Base-by-base conservation (phyloP, 2,113 vertebrate genomes). In the Callopanchax toddi region DNA sequence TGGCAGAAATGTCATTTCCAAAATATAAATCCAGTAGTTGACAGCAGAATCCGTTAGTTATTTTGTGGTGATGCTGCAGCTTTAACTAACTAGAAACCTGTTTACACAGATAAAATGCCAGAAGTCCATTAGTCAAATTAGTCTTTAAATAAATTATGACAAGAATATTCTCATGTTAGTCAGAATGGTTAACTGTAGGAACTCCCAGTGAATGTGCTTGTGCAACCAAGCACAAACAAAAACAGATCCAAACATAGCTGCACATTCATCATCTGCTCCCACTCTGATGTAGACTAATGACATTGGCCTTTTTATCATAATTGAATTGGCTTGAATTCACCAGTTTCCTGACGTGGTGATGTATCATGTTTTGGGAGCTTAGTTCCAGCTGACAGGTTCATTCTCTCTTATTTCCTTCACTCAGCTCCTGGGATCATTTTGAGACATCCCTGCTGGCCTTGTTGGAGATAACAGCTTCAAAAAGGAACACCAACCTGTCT, bases 281-380 rank as follows among this genome's bases (percentile, higher is more conserved):
- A 37, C 77, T 76, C 64, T 63, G 52, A 71, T 78, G 57, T 54
- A 37, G 84, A 81, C 67, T 68, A 76, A 76, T 53, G 67, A 29
- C 21, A 18, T 11, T 17, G 40, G 44, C 70, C 55, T 60, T 67
- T 66, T 55, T 22, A 69, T 74, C 60, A 67, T 80, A 81, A 85
- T 68, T 61, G 63, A 75, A 79, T 59, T 71, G 76, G 67, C 54
- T 43, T 22, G 46, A 71, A 72, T 71, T 76, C 61, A 60, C 39
- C 39, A 48, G 45, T 71, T 71, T 70, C 37, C 76, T 26, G 74
- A 73, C n/a, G 20, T 29, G 50, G 64, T 46, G 1, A 52, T 78
- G 76, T 10, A 80, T 86, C 78, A 55, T 77, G 60, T 71, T 80
- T 76, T 65, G 34, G 44, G 45, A 74, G 71, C 71, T 85, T 74